Conservation (phyloP, 2,797 vertebrate genomes). For the Spinus olivaceus region DNA sequence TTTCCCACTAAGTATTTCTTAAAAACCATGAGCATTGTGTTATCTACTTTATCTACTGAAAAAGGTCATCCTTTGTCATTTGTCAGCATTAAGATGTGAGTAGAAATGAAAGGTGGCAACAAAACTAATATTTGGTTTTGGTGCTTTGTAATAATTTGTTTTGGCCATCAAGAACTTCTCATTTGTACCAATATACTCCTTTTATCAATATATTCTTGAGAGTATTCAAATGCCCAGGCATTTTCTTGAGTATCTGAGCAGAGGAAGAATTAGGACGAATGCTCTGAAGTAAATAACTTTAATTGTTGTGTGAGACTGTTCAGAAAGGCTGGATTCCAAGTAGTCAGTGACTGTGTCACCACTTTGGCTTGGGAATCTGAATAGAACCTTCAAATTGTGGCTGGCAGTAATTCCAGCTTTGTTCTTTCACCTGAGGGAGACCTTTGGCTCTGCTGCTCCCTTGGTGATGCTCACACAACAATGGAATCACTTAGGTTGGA, state of each 20-base stretch:
- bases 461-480: background rate
- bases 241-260: background rate
- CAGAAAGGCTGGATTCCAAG: background rate
- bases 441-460: background rate
- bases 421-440: background rate
- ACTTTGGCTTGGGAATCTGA: background rate
- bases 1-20: background rate
- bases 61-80: background rate
- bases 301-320: rapidly evolving
- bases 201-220: background rate
- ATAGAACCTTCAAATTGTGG: background rate
- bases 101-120: background rate
- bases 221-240: background rate
- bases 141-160: background rate
- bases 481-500: background rate
- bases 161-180: background rate
- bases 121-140: background rate
- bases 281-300: background rate
- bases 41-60: background rate
- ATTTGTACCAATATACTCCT: background rate
- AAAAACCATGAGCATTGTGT: background rate
- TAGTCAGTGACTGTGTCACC: background rate
- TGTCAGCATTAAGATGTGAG: background rate
- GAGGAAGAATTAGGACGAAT: background rate
- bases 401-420: background rate